Conservation (phyloP, 2,113 vertebrate species). For the Octodon degus region DNA sequence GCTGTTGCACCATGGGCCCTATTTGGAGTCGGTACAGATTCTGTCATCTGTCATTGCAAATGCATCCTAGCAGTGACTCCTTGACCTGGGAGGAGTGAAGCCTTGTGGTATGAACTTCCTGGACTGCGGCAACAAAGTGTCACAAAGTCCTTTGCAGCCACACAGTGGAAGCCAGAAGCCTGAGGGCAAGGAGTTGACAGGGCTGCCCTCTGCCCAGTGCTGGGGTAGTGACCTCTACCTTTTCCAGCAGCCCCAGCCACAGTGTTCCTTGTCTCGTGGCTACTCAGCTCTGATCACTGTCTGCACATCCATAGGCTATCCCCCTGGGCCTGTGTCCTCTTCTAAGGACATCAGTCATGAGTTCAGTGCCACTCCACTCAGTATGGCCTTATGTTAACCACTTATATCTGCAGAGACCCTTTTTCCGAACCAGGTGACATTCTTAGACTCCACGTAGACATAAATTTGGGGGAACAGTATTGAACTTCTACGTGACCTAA, state of each 20-base stretch:
- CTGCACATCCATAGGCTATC: neutral
- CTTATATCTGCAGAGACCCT: neutral
- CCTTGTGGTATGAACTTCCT: neutral
- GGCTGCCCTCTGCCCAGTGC: neutral
- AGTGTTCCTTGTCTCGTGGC: neutral
- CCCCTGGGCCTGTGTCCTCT: neutral
- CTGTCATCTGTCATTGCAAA: neutral
- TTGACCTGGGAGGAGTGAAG: neutral
- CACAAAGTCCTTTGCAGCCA: neutral
- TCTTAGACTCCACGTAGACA: neutral
- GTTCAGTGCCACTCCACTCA: neutral
- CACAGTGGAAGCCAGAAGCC: neutral
- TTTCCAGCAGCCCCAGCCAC: neutral
- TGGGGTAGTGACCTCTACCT: neutral
- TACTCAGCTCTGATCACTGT: neutral
- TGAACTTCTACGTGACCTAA: neutral
- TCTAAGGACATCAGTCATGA: neutral
- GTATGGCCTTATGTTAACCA: neutral
- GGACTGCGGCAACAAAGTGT: neutral
- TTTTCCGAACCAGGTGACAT: slow-evolving; percentile 35
- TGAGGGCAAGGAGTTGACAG: neutral
- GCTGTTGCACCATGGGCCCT: neutral
- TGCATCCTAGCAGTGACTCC: neutral
- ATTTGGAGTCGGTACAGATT: neutral
- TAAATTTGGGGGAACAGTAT: neutral